These are phyloP conservation scores for Papilio dardanus DNA, from an alignment of 1,140 invertebrate species.

Conservation along the genomic window DNA sequence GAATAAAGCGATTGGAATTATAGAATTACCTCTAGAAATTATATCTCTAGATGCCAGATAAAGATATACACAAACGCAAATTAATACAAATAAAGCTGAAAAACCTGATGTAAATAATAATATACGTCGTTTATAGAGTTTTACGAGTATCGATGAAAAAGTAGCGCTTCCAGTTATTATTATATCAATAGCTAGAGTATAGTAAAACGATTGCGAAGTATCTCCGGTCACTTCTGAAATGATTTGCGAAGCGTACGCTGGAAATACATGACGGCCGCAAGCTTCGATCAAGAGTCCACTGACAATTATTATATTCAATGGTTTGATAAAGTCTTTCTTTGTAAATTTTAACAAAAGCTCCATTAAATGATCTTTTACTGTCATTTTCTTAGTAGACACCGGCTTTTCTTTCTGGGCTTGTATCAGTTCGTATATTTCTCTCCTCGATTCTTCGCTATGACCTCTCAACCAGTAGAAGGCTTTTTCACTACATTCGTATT, in stretches of 20 bases:
- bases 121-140: slow-evolving; percentile 59
- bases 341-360: slow-evolving; percentile 63
- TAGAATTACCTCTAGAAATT: slow-evolving; percentile 52
- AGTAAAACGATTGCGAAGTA: slow-evolving; percentile 60
- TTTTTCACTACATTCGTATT: slow-evolving; percentile 56
- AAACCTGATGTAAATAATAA: slow-evolving; percentile 61
- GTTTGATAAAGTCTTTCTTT: slow-evolving; percentile 62
- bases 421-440: slow-evolving; percentile 58
- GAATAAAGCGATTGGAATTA: slow-evolving; percentile 59
- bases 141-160: slow-evolving; percentile 62
- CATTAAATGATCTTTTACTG: slow-evolving; percentile 27
- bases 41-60: slow-evolving; percentile 49
- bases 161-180: slow-evolving; percentile 62
- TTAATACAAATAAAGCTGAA: slow-evolving; percentile 50
- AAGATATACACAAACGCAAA: slow-evolving; percentile 52
- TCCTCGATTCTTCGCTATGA: slow-evolving; percentile 43
- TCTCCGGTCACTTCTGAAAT: slow-evolving; percentile 57
- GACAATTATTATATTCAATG: slow-evolving; percentile 55
- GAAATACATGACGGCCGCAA: slow-evolving; percentile 67
- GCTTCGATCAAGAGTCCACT: slow-evolving; percentile 58
- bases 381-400: slow-evolving; percentile 18
- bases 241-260: slow-evolving; percentile 66
- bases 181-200: slow-evolving; percentile 61
- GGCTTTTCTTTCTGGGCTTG: slow-evolving; percentile 54
- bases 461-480: slow-evolving; percentile 66